phyloP scores from a whole-genome alignment of 2,113 vertebrate genomes.

The Sylvietta virens region DNA sequence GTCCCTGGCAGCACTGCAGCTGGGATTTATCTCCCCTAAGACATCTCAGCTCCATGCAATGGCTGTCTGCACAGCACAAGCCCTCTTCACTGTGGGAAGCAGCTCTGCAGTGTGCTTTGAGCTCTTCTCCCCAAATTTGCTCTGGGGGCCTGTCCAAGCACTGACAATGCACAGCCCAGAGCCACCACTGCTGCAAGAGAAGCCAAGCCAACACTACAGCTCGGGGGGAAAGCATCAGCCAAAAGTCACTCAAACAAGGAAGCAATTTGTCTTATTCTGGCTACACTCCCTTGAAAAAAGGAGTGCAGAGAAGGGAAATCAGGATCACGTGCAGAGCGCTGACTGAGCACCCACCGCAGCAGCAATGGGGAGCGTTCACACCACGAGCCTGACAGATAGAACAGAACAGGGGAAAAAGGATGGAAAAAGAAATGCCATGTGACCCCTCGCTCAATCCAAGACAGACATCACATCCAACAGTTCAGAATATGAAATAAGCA shows the following conservation, averaged over 20 bases:
- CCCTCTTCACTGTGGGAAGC: background rate
- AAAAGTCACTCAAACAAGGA: slow-evolving; percentile 58
- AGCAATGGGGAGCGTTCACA: background rate
- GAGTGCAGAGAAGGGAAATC: background rate
- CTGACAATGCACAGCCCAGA: background rate
- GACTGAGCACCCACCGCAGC: background rate
- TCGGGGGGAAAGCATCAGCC: slow-evolving; percentile 17
- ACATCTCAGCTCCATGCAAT: background rate
- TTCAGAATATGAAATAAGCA: background rate
- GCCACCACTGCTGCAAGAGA: background rate
- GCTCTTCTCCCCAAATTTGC: background rate
- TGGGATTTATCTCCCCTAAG: background rate
- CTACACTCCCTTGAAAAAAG: background rate
- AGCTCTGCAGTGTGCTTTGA: background rate
- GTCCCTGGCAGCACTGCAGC: background rate
- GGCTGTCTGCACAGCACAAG: background rate
- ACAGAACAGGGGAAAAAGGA: background rate
- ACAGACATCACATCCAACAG: slow-evolving; percentile 10
- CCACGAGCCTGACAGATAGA: background rate
- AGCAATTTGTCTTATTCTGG: slow-evolving; percentile 50
- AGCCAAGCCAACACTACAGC: background rate
- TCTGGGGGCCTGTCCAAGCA: background rate
- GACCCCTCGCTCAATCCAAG: background rate
- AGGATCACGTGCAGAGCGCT: accelerated
- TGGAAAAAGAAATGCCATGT: background rate